phyloP scores from a whole-genome alignment of 1,140 invertebrate species.

The Diorhabda sublineata region DNA sequence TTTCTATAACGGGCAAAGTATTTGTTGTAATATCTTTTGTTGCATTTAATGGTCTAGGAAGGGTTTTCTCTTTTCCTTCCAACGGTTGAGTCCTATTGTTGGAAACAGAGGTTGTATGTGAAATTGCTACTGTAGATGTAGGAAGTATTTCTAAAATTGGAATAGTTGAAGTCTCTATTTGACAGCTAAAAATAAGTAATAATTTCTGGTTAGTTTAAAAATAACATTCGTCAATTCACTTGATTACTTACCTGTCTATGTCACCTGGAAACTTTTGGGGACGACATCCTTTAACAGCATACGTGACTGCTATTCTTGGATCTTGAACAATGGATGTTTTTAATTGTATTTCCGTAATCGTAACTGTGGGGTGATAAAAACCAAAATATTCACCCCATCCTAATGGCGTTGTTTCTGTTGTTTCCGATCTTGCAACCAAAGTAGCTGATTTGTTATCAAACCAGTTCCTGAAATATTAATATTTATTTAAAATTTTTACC shows the following conservation, averaged over 20 bases:
- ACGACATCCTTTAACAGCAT: conserved; percentile 40
- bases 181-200: not conserved
- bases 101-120: not conserved
- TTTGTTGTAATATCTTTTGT: not conserved
- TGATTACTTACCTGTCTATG: conserved; percentile 22
- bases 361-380: conserved; percentile 39
- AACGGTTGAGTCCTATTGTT: too few species aligned
- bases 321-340: conserved; percentile 37
- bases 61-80: too few species aligned
- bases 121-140: not conserved
- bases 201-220: not conserved
- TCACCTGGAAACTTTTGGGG: conserved; percentile 33
- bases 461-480: not conserved
- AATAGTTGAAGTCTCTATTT: not conserved
- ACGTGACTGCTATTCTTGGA: conserved; percentile 38
- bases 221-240: not conserved
- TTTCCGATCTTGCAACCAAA: not conserved
- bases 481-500: too few species aligned
- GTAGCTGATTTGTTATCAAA: not conserved
- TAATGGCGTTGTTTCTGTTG: conserved; percentile 25
- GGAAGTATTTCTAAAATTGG: not conserved
- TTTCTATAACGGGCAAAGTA: not conserved
- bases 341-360: conserved; percentile 34
- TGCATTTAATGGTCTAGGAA: not conserved
- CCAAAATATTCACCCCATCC: conserved; percentile 44